Percentiles rank a stretch among this genome's conserved stretches.
phyloP scores from a whole-genome alignment of 2,888 invertebrate genomes.

The Cosmopolites sordidus region DNA sequence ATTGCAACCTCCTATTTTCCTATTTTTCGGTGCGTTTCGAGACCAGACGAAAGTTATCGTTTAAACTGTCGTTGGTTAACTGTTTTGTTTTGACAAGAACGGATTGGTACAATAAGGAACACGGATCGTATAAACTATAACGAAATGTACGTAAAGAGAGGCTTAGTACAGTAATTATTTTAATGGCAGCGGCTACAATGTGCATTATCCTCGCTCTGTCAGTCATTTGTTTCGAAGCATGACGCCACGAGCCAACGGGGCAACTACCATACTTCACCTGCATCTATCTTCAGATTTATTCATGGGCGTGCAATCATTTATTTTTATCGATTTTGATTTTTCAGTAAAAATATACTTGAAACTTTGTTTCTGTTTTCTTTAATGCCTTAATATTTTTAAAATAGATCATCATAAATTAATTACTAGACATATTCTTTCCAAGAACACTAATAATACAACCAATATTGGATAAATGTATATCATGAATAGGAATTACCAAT shows the following conservation, averaged over 20 bases:
- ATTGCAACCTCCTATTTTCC: too few relatives aligned
- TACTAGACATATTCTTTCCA: too few relatives aligned
- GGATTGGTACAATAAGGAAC: neutral
- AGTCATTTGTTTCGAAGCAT: conserved; percentile 53
- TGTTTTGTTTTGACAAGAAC: neutral
- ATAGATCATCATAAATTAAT: too few relatives aligned
- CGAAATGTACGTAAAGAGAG: neutral
- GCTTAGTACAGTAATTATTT: conserved; percentile 47
- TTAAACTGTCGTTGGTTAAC: neutral
- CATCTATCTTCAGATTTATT: conserved; percentile 20
- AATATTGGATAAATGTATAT: too few relatives aligned
- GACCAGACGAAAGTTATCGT: neutral
- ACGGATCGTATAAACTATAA: neutral
- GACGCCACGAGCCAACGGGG: conserved; percentile 50
- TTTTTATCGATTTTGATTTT: too few relatives aligned
- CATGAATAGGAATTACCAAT: too few relatives aligned
- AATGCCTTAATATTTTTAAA: too few relatives aligned
- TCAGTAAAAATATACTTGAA: too few relatives aligned
- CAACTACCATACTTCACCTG: conserved; percentile 48
- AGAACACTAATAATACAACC: too few relatives aligned
- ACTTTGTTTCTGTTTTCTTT: too few relatives aligned
- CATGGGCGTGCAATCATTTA: neutral
- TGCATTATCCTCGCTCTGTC: conserved; percentile 52
- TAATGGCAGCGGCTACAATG: conserved; percentile 49
- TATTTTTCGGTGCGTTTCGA: too few relatives aligned